Evolutionary conservation across 2,797 vertebrate species (phyloP), one percentile per base, ranked within the genome.

Genomic region (Gambusia yucatana): DNA sequence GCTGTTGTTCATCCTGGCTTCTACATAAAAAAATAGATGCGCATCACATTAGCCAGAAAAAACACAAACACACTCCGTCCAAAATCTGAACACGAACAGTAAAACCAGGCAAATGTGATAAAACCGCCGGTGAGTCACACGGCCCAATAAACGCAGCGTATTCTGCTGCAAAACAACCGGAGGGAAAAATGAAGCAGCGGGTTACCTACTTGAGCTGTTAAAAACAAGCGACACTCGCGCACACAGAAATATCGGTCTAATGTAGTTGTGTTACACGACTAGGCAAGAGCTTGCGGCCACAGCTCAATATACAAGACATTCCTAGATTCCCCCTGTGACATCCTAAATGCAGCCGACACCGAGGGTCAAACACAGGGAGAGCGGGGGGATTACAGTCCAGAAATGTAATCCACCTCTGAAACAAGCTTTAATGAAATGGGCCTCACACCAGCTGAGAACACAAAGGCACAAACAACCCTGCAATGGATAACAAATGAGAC

Each of bases 351-450:
- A 76, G 72, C 77, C 25, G 14, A 79, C 78, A 83, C 46, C 46
- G 71, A 17, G 44, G 84, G 77, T 70, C 36, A 70, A 75, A 85
- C 76, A 88, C 36, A 1, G 71, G 46, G 17, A 33, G 33, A 33
- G 33, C 33, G 6, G 85, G 48, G 50, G 85, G 85, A 88, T 92
- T 91, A 91, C 77, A 75, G 86, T 30, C 72, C 57, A 82, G 11
- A 82, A 87, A 84, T 77, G 78, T 91, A 91, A 92, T 90, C 89
- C 88, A 87, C 74, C 77, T 86, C 77, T 28, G 76, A 88, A 88
- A 86, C 77, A 77, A 77, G 82, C 77, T 82, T 75, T 75, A 36
- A 82, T 78, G 39, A 28, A 86, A 33, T 41, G 50, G 47, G 39
- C 6, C 36, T n/a, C 0, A 6, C 75, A 67, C 47, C 50, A 41